phyloP scores from a whole-genome alignment of 2,888 invertebrate genomes.

The Baccha elongata region DNA sequence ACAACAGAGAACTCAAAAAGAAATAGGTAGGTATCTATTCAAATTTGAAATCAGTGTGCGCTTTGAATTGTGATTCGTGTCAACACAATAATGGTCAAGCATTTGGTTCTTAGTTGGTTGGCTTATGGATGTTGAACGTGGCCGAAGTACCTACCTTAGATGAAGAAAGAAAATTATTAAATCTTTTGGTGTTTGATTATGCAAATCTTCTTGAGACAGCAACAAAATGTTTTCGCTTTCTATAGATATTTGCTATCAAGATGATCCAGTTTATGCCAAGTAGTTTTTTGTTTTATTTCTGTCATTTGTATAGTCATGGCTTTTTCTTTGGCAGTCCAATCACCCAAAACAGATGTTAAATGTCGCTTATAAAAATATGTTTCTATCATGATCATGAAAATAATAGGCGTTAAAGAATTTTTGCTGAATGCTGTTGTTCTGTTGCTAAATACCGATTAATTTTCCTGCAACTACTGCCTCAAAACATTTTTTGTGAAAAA shows the following conservation, averaged over 20 bases:
- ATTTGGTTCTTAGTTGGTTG: conserved; percentile 23
- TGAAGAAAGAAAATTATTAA: conserved; percentile 4
- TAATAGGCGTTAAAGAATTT: too few species aligned
- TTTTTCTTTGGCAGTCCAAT: too few species aligned
- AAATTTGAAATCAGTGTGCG: conserved; percentile 7
- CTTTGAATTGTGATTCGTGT: conserved; percentile 15
- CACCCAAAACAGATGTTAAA: too few species aligned
- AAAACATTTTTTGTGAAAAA: too few species aligned
- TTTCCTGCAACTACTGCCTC: too few species aligned
- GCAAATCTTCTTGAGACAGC: neutral
- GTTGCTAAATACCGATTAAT: too few species aligned
- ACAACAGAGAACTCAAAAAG: neutral
- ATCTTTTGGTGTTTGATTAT: neutral
- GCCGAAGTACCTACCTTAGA: too few species aligned
- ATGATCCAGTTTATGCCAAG: neutral
- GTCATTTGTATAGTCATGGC: too few species aligned
- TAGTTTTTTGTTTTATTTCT: neutral
- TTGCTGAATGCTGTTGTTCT: too few species aligned
- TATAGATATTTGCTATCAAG: neutral
- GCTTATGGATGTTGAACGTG: conserved; percentile 36
- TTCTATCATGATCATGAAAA: too few species aligned
- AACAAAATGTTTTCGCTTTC: neutral
- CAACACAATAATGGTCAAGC: conserved; percentile 14
- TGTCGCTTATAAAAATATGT: too few species aligned
- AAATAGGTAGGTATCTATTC: conserved; percentile 29